Conservation (phyloP, 92 coral and sea anemone species). For the Diadumene lineata region DNA sequence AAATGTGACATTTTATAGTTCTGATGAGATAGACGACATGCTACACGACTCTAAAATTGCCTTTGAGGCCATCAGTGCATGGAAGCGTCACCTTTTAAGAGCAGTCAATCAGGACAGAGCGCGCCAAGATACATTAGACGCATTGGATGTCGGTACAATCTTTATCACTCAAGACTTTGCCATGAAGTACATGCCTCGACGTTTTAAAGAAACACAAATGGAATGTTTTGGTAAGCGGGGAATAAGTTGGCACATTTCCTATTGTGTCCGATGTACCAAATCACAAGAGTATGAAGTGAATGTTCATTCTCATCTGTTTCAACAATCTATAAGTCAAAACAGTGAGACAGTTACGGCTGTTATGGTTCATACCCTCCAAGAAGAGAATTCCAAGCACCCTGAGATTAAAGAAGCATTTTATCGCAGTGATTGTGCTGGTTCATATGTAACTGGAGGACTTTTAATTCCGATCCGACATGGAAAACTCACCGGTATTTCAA, state of each 20-base stretch:
- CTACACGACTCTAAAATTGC: slow-evolving; percentile 31
- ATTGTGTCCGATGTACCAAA: slow-evolving; percentile 25
- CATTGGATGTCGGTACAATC: slow-evolving; percentile 24
- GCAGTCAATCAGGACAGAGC: slow-evolving; percentile 47
- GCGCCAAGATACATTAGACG: slow-evolving; percentile 35
- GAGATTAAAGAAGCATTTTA: slow-evolving; percentile 39
- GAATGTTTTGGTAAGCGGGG: slow-evolving; percentile 51
- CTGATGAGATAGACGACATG: slow-evolving; percentile 48
- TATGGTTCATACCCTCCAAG: slow-evolving; percentile 42
- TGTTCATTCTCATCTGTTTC: slow-evolving; percentile 46
- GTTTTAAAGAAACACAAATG: slow-evolving; percentile 43
- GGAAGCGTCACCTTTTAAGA: slow-evolving; percentile 57
- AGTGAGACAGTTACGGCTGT: slow-evolving; percentile 44
- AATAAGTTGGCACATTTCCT: slow-evolving; percentile 46
- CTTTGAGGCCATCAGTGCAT: slow-evolving; percentile 42
- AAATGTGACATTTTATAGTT: slow-evolving; percentile 33
- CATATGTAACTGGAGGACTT: slow-evolving; percentile 42
- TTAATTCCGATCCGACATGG: slow-evolving; percentile 40
- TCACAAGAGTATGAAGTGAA: slow-evolving; percentile 30
- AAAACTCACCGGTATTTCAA: slow-evolving; percentile 31
- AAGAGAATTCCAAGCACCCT: slow-evolving; percentile 34
- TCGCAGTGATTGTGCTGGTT: slow-evolving; percentile 60
- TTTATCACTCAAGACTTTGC: slow-evolving; percentile 52
- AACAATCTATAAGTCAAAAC: slow-evolving; percentile 42
- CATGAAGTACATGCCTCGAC: slow-evolving; percentile 43